phyloP scores from a whole-genome alignment of 2,888 invertebrate genomes.

The Pachydiplax longipennis region DNA sequence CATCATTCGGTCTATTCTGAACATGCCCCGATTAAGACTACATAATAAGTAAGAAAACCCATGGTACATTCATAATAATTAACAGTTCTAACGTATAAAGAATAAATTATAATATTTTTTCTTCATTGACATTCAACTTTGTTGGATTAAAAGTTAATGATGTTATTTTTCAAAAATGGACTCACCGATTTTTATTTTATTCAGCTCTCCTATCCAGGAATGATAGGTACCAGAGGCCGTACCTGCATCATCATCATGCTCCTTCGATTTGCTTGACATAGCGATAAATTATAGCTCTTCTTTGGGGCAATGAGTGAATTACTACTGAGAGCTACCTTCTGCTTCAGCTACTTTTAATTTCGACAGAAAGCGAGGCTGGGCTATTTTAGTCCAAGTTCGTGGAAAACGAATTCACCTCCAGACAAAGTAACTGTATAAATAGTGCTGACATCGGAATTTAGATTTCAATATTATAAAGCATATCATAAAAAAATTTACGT shows the following conservation, averaged over 20 bases:
- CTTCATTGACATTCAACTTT: background rate
- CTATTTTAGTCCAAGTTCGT: conserved; percentile 23
- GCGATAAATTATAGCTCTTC: background rate
- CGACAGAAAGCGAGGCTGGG: background rate
- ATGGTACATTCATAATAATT: no score
- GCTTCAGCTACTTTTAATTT: background rate
- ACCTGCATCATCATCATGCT: background rate
- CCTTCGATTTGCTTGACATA: background rate
- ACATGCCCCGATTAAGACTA: no score
- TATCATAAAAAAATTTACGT: no score
- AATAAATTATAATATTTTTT: background rate
- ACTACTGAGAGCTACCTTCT: background rate
- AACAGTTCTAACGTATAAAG: no score
- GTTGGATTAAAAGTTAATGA: background rate
- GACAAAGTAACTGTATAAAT: no score
- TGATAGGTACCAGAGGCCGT: background rate
- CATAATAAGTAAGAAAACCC: no score
- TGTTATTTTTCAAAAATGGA: background rate
- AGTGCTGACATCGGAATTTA: no score
- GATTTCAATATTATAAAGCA: no score
- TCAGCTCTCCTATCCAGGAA: background rate
- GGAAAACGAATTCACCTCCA: background rate
- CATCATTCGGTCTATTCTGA: no score
- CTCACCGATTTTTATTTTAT: background rate
- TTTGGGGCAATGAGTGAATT: background rate